Base-by-base conservation (phyloP, 2,113 vertebrate species). In the Chaetorhynchus papuensis region DNA sequence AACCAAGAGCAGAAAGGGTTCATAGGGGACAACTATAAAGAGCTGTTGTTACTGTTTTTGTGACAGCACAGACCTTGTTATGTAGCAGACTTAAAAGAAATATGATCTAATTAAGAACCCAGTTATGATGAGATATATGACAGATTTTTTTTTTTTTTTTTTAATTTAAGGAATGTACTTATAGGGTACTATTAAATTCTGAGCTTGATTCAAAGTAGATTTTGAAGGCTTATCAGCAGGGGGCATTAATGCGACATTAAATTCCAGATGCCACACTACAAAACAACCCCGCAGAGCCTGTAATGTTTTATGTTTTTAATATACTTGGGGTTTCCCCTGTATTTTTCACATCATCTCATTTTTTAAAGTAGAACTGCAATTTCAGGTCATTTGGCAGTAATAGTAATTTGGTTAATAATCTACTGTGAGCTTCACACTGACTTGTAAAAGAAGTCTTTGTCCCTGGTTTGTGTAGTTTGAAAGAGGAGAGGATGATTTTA, bases 191-290 rank as follows among this genome's bases (percentile, higher is more conserved):
- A 70, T 65, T 81, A 77, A 83, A 74, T 53, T 83, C 63, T 65
- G 44, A 87, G 42, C 53, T 71, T 63, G 24, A 87, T 76, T 80
- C 9, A 27, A 84, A 87, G 49, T 13, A 81, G 60, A 54, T 75
- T 64, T 76, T 54, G 44, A 78, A 81, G 57, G 74, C 42, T 88
- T 96, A 97, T 93, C 96, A 96, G 96, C 88, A 96, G 95, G 93
- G 96, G 94, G 91, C 91, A 97, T 95, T 94, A 91, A 90, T 57
- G 83, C 3, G 0, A 87, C 90, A 89, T 57, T 91, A 89, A 84
- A 91, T 79, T 95, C 35, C 56, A 88, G 90, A 88, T 50, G 59
- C 24, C 31, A 74, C 70, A 63, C 54, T 50, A 37, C 35, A 15
- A 52, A 82, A 44, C 24, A 71, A 69, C 31, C n/a, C 33, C 22